phyloP scores from a whole-genome alignment of 2,888 invertebrate species.

The Gibbula magus region DNA sequence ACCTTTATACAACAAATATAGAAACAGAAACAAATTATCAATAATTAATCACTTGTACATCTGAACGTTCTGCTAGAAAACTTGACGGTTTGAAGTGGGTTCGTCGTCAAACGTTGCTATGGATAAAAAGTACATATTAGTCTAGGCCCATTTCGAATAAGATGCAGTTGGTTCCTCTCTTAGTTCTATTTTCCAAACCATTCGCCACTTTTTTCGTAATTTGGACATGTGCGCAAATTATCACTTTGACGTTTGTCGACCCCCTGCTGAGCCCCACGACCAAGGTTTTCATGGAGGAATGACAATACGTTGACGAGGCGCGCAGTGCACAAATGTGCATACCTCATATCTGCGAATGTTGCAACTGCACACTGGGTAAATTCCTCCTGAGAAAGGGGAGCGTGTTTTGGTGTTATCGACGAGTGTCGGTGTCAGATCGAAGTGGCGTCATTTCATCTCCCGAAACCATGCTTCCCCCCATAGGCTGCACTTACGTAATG shows the following conservation, averaged over 20 bases:
- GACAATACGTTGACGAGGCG: slow-evolving; percentile 11
- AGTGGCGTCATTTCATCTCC: not conserved
- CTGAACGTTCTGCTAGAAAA: no score
- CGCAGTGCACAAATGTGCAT: not conserved
- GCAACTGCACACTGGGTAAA: slow-evolving; percentile 21
- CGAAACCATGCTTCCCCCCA: not conserved
- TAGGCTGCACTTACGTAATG: slow-evolving; percentile 18
- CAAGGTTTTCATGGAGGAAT: slow-evolving; percentile 2
- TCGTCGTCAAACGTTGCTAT: no score
- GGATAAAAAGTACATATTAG: slow-evolving; percentile 3
- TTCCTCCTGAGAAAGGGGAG: not conserved
- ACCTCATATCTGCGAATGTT: not conserved
- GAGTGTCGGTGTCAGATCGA: slow-evolving; percentile 16
- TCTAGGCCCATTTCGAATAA: not conserved
- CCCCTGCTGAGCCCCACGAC: slow-evolving; percentile 11
- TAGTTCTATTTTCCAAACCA: slow-evolving; percentile 8
- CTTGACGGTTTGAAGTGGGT: no score
- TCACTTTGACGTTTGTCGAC: slow-evolving; percentile 20
- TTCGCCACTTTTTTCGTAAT: slow-evolving; percentile 5
- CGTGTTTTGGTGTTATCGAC: slow-evolving; percentile 6
- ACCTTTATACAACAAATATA: no score
- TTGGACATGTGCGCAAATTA: slow-evolving; percentile 24
- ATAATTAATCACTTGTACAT: no score
- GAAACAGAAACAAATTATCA: no score
- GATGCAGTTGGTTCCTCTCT: not conserved